A percentile compares a stretch with the other conserved stretches of the same genome.
Evolutionary conservation across 2,888 invertebrate species (phyloP).

Genomic region (Heliothis peltigera): DNA sequence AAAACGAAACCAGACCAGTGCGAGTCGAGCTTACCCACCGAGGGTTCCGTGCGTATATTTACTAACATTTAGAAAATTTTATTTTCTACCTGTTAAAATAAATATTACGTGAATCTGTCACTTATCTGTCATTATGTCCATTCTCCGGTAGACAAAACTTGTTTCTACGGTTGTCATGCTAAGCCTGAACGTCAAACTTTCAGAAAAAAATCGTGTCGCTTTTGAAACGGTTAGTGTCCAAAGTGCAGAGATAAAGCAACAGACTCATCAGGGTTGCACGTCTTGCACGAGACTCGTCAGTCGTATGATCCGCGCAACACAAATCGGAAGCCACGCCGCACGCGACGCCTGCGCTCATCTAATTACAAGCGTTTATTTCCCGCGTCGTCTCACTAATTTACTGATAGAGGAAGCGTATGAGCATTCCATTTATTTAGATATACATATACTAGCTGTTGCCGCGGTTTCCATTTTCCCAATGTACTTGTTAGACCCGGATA

Average conservation of each 20-base stretch:
- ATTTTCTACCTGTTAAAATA: too few relatives aligned
- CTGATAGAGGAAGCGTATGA: slow-evolving; percentile 34
- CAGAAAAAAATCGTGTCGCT: too few relatives aligned
- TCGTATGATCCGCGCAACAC: slow-evolving; percentile 12
- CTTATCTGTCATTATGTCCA: too few relatives aligned
- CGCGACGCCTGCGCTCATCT: slow-evolving; percentile 30
- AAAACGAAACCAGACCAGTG: too few relatives aligned
- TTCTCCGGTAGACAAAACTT: too few relatives aligned
- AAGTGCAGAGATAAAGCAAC: slow-evolving; percentile 13
- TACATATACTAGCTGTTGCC: background rate
- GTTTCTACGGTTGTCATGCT: too few relatives aligned
- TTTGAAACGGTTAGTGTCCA: background rate
- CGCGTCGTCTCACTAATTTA: slow-evolving; percentile 26
- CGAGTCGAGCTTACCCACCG: too few relatives aligned
- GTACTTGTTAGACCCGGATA: too few relatives aligned
- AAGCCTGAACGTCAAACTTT: too few relatives aligned
- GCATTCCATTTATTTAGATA: slow-evolving; percentile 31
- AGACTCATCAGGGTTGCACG: background rate
- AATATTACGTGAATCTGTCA: too few relatives aligned
- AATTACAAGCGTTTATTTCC: slow-evolving; percentile 49
- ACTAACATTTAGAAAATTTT: too few relatives aligned
- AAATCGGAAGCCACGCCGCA: slow-evolving; percentile 34
- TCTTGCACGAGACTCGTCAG: background rate
- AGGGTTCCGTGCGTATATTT: too few relatives aligned
- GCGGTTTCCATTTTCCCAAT: background rate